Base-by-base conservation (phyloP, 2,797 vertebrate species). In the Crocidura indochinensis region DNA sequence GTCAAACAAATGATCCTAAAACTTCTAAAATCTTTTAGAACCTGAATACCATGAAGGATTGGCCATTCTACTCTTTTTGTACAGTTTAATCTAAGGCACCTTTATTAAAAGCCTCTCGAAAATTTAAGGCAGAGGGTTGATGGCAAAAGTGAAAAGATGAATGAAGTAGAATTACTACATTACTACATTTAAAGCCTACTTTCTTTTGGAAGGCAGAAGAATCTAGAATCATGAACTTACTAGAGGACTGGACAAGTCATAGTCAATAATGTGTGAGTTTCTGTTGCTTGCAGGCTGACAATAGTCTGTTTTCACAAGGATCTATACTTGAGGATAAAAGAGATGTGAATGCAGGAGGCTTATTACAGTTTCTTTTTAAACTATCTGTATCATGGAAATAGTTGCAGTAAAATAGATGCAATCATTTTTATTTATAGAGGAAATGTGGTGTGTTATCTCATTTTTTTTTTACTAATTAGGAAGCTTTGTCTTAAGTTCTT, bases 371-470 rank as follows among this genome's bases (percentile, higher is more conserved):
- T 76, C n/a, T 44, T 64, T 68, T 71, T 51, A 72, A 91, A 56
- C 12, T 51, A 31, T 56, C 77, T 84, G n/a, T 79, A 19, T 24
- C 11, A 2, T 62, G 81, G 80, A 91, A 77, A 38, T 82, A 77
- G 47, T 91, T 76, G 24, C 26, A 84, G 29, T 62, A 84, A 71
- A 90, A 75, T 47, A 73, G 10, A 65, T 72, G 4, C 6, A 56
- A 27, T 90, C 60, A 77, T 71, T 62, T 69, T 93, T 84, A 72
- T 81, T 94, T 87, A 87, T 51, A 79, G 68, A 78, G 27, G 67
- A 76, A 88, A 73, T 74, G 12, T 29, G 62, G 22, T n/a, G 4
- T 15, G 27, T 84, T 71, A 69, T 88, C 46, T 68, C 76, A 31
- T 68, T 87, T 89, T 10, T 49, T 49, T 87, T 75, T 78, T 46